These are phyloP conservation scores for Urocitellus parryii DNA, from an alignment of 2,113 vertebrate species.

Conservation along the genomic window DNA sequence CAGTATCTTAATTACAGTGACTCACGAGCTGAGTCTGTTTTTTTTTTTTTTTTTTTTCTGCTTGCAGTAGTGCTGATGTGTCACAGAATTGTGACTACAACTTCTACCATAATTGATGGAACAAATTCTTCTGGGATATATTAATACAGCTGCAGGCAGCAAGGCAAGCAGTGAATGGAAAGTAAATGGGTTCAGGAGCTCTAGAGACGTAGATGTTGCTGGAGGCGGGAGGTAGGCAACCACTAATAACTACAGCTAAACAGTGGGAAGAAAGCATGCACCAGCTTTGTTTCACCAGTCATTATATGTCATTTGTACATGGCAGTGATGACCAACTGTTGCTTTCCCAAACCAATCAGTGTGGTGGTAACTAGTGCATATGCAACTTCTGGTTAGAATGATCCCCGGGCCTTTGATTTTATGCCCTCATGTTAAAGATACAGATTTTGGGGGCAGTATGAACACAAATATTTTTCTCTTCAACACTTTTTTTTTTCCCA, in stretches of 20 bases:
- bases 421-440: neutral
- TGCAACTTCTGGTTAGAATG: neutral
- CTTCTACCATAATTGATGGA: slow-evolving; percentile 56
- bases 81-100: slow-evolving; percentile 61
- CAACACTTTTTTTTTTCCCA: neutral
- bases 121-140: slow-evolving; percentile 69
- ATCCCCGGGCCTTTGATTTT: slow-evolving; percentile 40
- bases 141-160: slow-evolving; percentile 68
- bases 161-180: slow-evolving; percentile 60
- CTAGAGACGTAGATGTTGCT: slow-evolving; percentile 43
- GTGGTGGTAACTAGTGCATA: neutral
- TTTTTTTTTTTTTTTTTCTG: neutral
- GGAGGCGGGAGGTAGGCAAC: slow-evolving; percentile 52
- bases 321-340: neutral
- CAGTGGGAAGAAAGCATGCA: slow-evolving; percentile 21
- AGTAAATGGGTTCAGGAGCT: slow-evolving; percentile 64
- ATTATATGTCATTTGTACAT: neutral
- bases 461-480: neutral
- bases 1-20: slow-evolving; percentile 55
- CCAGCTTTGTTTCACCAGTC: slow-evolving; percentile 28
- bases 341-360: slow-evolving; percentile 58
- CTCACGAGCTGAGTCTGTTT: slow-evolving; percentile 11
- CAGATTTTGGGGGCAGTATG: neutral
- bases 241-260: slow-evolving; percentile 61
- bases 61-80: slow-evolving; percentile 42